Conservation (phyloP, 2,888 invertebrate species). For the Cybosia mesomella region DNA sequence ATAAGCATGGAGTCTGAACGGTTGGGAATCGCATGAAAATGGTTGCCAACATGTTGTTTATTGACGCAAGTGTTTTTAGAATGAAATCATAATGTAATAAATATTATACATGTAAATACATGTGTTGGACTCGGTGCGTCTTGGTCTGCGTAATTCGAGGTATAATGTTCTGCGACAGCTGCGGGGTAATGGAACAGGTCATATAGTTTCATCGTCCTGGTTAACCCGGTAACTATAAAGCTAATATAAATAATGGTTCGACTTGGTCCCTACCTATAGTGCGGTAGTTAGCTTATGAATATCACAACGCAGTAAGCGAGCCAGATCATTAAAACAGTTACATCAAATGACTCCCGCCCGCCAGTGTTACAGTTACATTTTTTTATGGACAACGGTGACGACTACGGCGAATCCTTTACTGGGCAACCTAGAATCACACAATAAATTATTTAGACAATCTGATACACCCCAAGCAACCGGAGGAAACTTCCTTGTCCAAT, state of each 20-base stretch:
- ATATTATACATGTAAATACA: conserved; percentile 25
- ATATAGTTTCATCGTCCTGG: neutral
- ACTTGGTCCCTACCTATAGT: neutral
- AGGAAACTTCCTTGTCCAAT: too few relatives aligned
- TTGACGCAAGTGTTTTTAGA: conserved; percentile 49
- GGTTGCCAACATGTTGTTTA: conserved; percentile 33
- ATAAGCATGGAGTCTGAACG: conserved; percentile 22
- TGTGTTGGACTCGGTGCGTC: conserved; percentile 9
- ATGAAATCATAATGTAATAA: conserved; percentile 49
- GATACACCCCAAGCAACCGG: too few relatives aligned
- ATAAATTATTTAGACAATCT: too few relatives aligned
- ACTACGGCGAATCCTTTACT: too few relatives aligned
- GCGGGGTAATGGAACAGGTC: neutral
- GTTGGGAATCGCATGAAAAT: conserved; percentile 24
- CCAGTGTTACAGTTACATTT: too few relatives aligned
- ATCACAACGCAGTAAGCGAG: too few relatives aligned
- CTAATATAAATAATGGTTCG: neutral
- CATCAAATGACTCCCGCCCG: too few relatives aligned
- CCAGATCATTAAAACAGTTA: too few relatives aligned
- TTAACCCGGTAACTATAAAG: neutral
- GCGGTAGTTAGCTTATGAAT: too few relatives aligned
- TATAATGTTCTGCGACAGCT: neutral
- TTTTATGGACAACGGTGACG: too few relatives aligned
- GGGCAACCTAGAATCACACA: too few relatives aligned
- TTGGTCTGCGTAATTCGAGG: conserved; percentile 7